Base-by-base conservation (phyloP, 2,888 invertebrate genomes). In the Caenorhabditis becei region DNA sequence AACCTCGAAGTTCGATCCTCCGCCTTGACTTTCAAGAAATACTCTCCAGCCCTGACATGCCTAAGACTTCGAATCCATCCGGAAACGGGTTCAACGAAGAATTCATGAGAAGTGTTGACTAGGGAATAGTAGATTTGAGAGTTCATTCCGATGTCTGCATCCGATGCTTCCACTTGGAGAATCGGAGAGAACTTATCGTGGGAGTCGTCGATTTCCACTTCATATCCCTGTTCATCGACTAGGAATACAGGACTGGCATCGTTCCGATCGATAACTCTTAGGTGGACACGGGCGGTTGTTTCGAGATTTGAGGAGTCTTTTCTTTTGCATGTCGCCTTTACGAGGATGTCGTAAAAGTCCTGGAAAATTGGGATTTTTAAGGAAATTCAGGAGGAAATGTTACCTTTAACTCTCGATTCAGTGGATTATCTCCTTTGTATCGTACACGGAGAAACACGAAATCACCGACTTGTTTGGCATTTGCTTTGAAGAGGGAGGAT, bases 41-140 rank as follows among this genome's bases (percentile, higher is more conserved):
- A 86, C 18, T 59, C 79, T 7, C 88, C 89, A 2, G 83, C 37
- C 23, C 82, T 72, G 2, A 89, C 53, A 8, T 71, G 79, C 14
- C 83, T 69, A 11, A 86, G 69, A n/a, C 83, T 83, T 18, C 86
- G 81, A 58, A 89, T 65, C 89, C 89, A 89, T 53, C 89, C 89
- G 58, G 95, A 95, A 69, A 96, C 95, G 1, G 97, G 96, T 92
- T 98, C 96, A 74, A 99, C 94, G 41, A 96, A 95, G 91, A 97
- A 98, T 88, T 94, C 94, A 90, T 95, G 95, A 10, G 83, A 82
- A 8, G 75, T 18, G 56, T 85, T 82, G 24, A 77, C 77, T 89
- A 98, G 94, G 91, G 96, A 96, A 92, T 97, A 98, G 92, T 97
- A 97, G 88, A 98, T 96, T 93, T 97, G 96, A 0, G 97, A 97